Evolutionary conservation across 2,113 vertebrate species (phyloP), one percentile per base, ranked within the genome.

Genomic region (Fulica atra): DNA sequence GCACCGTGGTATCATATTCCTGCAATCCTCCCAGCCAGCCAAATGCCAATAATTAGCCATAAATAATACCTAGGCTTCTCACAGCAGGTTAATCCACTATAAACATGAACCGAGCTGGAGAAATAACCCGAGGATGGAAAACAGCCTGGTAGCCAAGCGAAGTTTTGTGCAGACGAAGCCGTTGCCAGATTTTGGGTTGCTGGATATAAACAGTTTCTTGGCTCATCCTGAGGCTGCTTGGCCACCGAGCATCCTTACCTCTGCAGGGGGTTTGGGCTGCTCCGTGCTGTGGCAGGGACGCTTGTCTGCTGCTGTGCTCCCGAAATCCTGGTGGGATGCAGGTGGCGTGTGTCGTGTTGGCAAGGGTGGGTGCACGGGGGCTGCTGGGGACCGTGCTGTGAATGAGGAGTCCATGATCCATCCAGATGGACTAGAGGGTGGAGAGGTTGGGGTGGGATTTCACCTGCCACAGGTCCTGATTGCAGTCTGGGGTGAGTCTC

Each of bases 51-150:
- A 94, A 93, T 92, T 48, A 56, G 72, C 88, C 92, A 88, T 85
- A 94, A 97, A 96, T 92, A 89, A 95, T 82, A 85, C 92, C 88
- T 44, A 44, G 84, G 89, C 81, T 96, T 78, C 93, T 93, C 60
- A 31, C 94, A 91, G 94, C 93, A 73, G 94, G 93, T 92, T 74
- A 73, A 80, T 61, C 78, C 89, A 38, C 89, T 83, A 60, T 73
- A 88, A 96, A 93, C 86, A 59, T 14, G 57, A 73, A 70, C 60
- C 18, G 13, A 94, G 87, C 73, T 70, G 77, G 65, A 85, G 90
- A 79, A 93, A 88, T 54, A 87, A 83, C 78, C 83, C 38, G 5
- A 18, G 93, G 81, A 70, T 76, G 91, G 94, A 94, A 96, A 96
- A 54, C 88, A 82, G 82, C 81, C 59, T 48, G 74, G 84, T 50